These are phyloP conservation scores for Phaenicophaeus curvirostris DNA, from an alignment of 2,797 vertebrate genomes.

Conservation along the genomic window DNA sequence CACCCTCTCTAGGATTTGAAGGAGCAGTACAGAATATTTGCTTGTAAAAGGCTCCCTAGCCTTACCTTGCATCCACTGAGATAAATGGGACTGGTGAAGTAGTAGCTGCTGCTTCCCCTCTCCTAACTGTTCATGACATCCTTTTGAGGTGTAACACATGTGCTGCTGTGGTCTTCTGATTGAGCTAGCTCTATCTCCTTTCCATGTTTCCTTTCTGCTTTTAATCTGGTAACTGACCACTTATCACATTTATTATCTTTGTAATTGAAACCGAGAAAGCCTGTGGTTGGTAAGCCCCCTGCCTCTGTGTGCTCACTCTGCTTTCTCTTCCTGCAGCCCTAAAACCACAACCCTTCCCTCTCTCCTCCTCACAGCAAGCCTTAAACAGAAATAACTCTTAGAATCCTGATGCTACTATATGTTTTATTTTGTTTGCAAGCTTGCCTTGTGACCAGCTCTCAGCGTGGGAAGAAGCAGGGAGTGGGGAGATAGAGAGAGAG, in stretches of 20 bases:
- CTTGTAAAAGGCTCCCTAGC: not conserved
- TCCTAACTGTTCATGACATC: constrained; percentile 32
- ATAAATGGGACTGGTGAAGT: not conserved
- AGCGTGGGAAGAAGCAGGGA: constrained; percentile 63
- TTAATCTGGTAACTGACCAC: constrained; percentile 64
- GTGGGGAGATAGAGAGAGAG: constrained; percentile 29
- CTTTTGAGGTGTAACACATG: constrained; percentile 26
- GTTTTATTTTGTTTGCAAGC: constrained; percentile 74
- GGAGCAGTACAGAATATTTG: not conserved
- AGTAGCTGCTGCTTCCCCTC: constrained; percentile 47
- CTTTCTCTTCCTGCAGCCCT: not conserved
- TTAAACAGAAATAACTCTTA: not conserved
- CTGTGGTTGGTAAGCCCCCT: constrained; percentile 61
- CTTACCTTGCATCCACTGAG: not conserved
- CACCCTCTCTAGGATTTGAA: not conserved
- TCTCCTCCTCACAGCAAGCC: not conserved
- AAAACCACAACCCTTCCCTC: constrained; percentile 14
- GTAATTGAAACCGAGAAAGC: constrained; percentile 64
- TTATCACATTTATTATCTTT: constrained; percentile 57
- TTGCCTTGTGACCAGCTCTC: constrained; percentile 72
- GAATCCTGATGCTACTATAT: constrained; percentile 52
- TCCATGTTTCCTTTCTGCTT: constrained; percentile 15
- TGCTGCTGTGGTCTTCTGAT: not conserved
- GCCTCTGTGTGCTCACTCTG: not conserved
- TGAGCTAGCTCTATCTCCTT: constrained; percentile 37